Conservation (phyloP, 1,140 invertebrate genomes). For the Luehdorfia chinensis region DNA sequence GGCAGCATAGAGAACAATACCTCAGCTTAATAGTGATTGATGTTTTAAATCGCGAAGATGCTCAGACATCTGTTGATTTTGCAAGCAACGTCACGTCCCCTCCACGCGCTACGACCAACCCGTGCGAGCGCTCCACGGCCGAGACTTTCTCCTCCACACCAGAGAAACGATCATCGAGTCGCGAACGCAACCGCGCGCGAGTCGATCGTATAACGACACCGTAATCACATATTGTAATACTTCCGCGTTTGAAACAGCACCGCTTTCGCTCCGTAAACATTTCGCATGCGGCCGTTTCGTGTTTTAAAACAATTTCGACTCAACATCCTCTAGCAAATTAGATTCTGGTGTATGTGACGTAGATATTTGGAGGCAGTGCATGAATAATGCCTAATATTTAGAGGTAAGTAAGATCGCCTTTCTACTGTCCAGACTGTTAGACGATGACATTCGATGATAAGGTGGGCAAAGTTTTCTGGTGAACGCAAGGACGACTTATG, state of each 20-base stretch:
- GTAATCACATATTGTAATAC: constrained; percentile 33
- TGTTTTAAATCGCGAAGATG: constrained; percentile 33
- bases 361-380: constrained; percentile 5
- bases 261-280: constrained; percentile 70
- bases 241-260: constrained; percentile 46
- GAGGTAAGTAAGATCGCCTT: constrained; percentile 57
- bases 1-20: no score
- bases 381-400: constrained; percentile 46
- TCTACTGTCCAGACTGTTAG: constrained; percentile 46
- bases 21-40: neutral
- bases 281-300: constrained; percentile 46
- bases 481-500: constrained; percentile 62
- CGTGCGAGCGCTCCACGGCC: constrained; percentile 60
- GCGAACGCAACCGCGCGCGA: constrained; percentile 52
- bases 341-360: constrained; percentile 19
- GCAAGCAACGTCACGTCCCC: constrained; percentile 60
- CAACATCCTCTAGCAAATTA: constrained; percentile 10
- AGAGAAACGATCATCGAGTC: constrained; percentile 60
- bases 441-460: constrained; percentile 67
- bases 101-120: constrained; percentile 43
- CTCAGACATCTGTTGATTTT: constrained; percentile 48
- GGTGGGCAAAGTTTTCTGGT: constrained; percentile 51
- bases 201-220: constrained; percentile 41
- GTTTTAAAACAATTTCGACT: constrained; percentile 42
- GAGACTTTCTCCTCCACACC: constrained; percentile 69